These are phyloP conservation scores for Camponotus vicinus DNA, from an alignment of 1,140 invertebrate species.

Conservation along the genomic window DNA sequence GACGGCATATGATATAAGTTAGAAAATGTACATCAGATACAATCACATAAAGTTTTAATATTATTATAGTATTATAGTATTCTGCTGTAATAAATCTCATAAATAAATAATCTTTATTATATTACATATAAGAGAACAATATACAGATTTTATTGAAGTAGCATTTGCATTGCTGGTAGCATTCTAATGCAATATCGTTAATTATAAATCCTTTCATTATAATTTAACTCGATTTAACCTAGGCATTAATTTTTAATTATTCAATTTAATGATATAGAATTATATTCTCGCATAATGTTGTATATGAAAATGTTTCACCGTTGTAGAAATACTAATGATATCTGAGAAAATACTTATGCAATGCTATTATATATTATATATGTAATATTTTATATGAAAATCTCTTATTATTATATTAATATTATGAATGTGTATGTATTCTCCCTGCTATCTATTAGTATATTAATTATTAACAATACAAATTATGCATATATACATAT, in stretches of 20 bases:
- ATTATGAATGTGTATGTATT: too few species aligned
- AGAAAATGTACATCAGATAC: not conserved
- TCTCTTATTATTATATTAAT: not conserved
- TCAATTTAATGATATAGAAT: not conserved
- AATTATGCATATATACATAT: not conserved
- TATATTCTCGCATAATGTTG: not conserved
- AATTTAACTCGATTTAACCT: conserved; percentile 21
- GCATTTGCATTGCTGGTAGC: not conserved
- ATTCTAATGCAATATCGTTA: conserved; percentile 19
- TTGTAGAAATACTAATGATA: not conserved
- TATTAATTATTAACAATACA: not conserved
- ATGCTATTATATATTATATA: too few species aligned
- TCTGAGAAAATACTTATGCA: not conserved
- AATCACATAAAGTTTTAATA: not conserved
- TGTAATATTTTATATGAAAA: not conserved
- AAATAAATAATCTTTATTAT: not conserved
- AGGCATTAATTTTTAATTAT: conserved; percentile 38
- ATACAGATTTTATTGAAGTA: not conserved
- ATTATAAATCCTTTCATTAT: conserved; percentile 17
- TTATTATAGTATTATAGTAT: not conserved
- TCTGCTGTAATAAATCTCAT: not conserved
- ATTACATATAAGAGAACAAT: not conserved
- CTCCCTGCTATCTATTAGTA: not conserved
- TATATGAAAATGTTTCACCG: not conserved
- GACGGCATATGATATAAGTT: not conserved